Evolutionary conservation across 2,113 vertebrate species (phyloP).

Genomic region (Dasyornis broadbenti): DNA sequence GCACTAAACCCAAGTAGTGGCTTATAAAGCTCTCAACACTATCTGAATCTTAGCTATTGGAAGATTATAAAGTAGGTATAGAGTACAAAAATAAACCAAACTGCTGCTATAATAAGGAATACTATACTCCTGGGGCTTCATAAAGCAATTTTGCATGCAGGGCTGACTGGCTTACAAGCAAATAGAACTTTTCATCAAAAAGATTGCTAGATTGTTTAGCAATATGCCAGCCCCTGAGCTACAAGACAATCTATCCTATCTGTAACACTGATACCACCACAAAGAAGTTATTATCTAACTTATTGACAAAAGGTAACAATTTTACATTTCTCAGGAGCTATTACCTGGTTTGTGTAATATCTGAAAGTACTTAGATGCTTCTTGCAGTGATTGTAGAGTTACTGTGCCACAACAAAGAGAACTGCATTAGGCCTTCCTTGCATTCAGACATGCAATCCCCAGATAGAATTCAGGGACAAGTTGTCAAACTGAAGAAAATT

Average conservation of each 20-base stretch:
- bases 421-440: not conserved
- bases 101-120: not conserved
- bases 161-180: not conserved
- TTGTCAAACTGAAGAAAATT: not conserved
- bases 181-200: not conserved
- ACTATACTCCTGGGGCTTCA: not conserved
- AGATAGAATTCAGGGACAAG: not conserved
- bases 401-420: not conserved
- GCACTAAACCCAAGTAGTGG: not conserved
- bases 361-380: not conserved
- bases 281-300: not conserved
- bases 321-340: not conserved
- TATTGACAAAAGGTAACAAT: not conserved
- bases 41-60: not conserved
- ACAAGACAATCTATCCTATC: not conserved
- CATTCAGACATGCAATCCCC: not conserved
- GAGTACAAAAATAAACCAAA: not conserved
- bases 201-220: not conserved
- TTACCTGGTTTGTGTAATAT: not conserved
- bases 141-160: constrained; percentile 5
- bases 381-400: not conserved
- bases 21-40: not conserved
- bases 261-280: not conserved
- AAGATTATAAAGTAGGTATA: not conserved
- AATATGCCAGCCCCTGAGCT: not conserved